phyloP scores from a whole-genome alignment of 1,140 invertebrate genomes.

The Zophobas morio region DNA sequence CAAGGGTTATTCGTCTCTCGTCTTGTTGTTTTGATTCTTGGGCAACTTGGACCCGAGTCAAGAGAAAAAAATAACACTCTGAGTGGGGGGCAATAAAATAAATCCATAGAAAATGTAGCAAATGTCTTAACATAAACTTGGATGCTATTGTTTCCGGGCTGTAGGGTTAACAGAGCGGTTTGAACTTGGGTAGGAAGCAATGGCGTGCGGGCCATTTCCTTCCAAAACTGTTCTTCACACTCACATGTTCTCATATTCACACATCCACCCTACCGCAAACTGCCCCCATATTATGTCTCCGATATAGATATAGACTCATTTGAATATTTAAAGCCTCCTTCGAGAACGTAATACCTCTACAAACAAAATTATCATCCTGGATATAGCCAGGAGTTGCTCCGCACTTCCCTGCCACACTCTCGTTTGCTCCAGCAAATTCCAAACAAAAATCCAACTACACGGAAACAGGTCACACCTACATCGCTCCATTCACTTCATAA shows the following conservation, averaged over 20 bases:
- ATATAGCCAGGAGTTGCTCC: background rate
- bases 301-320: constrained; percentile 48
- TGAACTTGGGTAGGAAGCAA: constrained; percentile 56
- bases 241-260: constrained; percentile 60
- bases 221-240: constrained; percentile 57
- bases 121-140: constrained; percentile 59
- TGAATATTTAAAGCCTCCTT: constrained; percentile 48
- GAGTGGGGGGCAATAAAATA: constrained; percentile 54
- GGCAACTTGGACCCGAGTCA: constrained; percentile 20
- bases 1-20: too few species aligned
- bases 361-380: constrained; percentile 41
- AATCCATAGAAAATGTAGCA: constrained; percentile 58
- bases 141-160: constrained; percentile 56
- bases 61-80: constrained; percentile 26
- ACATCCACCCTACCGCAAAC: constrained; percentile 52
- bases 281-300: constrained; percentile 46
- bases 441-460: too few species aligned
- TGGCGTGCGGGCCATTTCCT: constrained; percentile 60
- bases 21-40: too few species aligned
- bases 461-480: too few species aligned
- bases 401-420: too few species aligned
- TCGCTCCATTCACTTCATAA: too few species aligned
- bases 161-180: constrained; percentile 56
- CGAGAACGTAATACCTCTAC: constrained; percentile 42
- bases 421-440: too few species aligned